A percentile compares a stretch with the other conserved stretches of the same genome.
phyloP scores from a whole-genome alignment of 2,888 invertebrate species.

The Pachydiplax longipennis region DNA sequence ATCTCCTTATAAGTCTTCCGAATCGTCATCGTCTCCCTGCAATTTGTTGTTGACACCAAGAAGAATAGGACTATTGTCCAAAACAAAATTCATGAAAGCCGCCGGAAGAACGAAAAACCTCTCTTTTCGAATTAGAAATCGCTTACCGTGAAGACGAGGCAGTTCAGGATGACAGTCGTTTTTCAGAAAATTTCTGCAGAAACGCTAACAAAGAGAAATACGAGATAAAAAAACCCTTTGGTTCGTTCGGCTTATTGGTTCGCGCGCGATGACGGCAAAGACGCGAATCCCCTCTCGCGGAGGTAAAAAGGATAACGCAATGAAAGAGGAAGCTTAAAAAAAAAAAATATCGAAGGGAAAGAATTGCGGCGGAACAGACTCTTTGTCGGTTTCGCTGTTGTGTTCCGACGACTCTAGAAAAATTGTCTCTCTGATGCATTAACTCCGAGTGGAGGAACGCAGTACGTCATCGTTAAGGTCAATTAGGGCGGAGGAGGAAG shows the following conservation, averaged over 20 bases:
- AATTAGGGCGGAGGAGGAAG: neutral
- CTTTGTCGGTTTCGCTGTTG: neutral
- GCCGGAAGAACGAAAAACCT: too few species aligned
- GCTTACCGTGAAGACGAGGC: too few species aligned
- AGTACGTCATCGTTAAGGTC: conserved; percentile 41
- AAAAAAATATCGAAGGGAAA: neutral
- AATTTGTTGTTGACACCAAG: too few species aligned
- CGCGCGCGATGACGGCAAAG: neutral
- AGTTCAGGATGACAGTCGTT: too few species aligned
- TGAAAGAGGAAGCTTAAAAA: neutral
- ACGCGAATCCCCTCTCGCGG: neutral
- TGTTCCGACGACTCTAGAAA: neutral
- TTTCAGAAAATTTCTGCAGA: neutral
- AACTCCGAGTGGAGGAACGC: conserved; percentile 2
- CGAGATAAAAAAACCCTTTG: neutral
- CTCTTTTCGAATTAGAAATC: too few species aligned
- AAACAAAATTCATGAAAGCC: too few species aligned
- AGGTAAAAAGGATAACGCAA: neutral
- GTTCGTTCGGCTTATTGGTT: neutral
- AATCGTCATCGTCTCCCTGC: too few species aligned
- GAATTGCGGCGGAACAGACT: neutral
- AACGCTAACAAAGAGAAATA: neutral
- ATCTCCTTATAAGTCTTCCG: too few species aligned
- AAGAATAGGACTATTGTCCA: too few species aligned
- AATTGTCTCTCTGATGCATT: conserved; percentile 18